A percentile compares a stretch with the other conserved stretches of the same genome.
These are phyloP conservation scores for Eustalomyia histrio DNA, from an alignment of 2,888 invertebrate species.

Conservation along the genomic window DNA sequence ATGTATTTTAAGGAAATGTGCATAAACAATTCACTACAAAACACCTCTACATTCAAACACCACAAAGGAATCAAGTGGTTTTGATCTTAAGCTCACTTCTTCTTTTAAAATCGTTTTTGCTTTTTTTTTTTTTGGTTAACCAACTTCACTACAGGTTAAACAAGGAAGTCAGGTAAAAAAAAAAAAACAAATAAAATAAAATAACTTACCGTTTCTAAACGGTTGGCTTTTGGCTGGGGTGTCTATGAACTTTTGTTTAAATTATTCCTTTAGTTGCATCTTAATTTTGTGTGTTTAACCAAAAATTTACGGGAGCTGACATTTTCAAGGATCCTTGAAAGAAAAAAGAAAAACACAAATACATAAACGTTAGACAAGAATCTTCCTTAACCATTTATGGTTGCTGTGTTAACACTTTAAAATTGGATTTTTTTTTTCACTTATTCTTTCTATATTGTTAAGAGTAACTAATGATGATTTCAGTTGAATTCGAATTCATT, in stretches of 20 bases:
- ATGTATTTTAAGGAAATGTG: conserved; percentile 32
- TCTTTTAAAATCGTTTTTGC: not conserved
- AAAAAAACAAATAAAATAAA: not conserved
- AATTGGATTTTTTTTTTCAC: conserved; percentile 6
- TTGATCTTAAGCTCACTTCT: conserved; percentile 32
- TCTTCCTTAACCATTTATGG: conserved; percentile 14
- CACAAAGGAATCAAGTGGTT: conserved; percentile 34
- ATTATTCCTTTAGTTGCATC: conserved; percentile 57
- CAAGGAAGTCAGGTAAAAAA: conserved; percentile 47
- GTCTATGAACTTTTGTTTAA: conserved; percentile 45
- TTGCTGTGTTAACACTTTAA: conserved; percentile 11
- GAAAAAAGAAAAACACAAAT: not conserved
- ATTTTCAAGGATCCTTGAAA: conserved; percentile 55
- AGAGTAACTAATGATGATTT: conserved; percentile 50
- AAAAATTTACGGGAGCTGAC: conserved; percentile 54
- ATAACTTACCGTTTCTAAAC: conserved; percentile 33
- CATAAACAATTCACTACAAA: conserved; percentile 35
- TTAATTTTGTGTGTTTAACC: conserved; percentile 58
- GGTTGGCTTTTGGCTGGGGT: conserved; percentile 20
- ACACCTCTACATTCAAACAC: conserved; percentile 13
- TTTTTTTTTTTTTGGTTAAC: no score
- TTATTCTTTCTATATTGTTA: not conserved
- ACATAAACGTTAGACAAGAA: conserved; percentile 27
- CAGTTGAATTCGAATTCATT: conserved; percentile 54
- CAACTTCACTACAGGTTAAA: conserved; percentile 34